phyloP scores from a whole-genome alignment of 2,888 invertebrate species.

The Masnerella sp. region DNA sequence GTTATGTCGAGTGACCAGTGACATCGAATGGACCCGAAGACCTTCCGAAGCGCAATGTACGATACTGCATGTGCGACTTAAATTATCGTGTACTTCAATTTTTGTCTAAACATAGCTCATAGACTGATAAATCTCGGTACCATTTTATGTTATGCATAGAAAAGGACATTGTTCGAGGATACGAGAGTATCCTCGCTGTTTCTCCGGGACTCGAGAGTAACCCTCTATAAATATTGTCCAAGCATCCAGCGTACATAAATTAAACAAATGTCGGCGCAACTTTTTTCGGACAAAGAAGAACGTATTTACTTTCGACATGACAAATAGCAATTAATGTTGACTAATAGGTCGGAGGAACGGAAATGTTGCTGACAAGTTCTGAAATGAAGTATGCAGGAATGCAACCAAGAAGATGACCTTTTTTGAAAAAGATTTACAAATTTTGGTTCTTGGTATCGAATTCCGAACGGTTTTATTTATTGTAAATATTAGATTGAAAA shows the following conservation, averaged over 20 bases:
- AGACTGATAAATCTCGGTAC: slow-evolving; percentile 41
- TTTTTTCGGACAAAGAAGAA: neutral
- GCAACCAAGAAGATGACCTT: too few species aligned
- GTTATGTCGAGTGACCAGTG: slow-evolving; percentile 49
- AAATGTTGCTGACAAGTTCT: too few species aligned
- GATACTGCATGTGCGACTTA: slow-evolving; percentile 42
- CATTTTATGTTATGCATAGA: slow-evolving; percentile 41
- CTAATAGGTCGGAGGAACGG: too few species aligned
- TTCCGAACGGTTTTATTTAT: too few species aligned
- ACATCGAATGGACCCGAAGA: slow-evolving; percentile 31
- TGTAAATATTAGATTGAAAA: too few species aligned
- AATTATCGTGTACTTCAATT: slow-evolving; percentile 51
- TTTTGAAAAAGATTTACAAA: too few species aligned
- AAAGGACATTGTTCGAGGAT: slow-evolving; percentile 45
- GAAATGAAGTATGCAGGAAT: too few species aligned
- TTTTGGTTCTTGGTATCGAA: too few species aligned
- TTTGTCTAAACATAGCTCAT: slow-evolving; percentile 39
- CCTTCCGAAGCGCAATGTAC: slow-evolving; percentile 33
- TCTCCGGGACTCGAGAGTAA: slow-evolving; percentile 11
- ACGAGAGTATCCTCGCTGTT: slow-evolving; percentile 24
- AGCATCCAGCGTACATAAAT: slow-evolving; percentile 23
- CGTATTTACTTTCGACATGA: neutral
- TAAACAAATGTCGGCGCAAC: slow-evolving; percentile 21
- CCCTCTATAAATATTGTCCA: slow-evolving; percentile 25
- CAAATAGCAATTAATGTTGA: slow-evolving; percentile 27